A percentile compares a stretch with the other conserved stretches of the same genome.
Evolutionary conservation across 1,140 invertebrate species (phyloP).

Genomic region (Brachionus rotundiformis): DNA sequence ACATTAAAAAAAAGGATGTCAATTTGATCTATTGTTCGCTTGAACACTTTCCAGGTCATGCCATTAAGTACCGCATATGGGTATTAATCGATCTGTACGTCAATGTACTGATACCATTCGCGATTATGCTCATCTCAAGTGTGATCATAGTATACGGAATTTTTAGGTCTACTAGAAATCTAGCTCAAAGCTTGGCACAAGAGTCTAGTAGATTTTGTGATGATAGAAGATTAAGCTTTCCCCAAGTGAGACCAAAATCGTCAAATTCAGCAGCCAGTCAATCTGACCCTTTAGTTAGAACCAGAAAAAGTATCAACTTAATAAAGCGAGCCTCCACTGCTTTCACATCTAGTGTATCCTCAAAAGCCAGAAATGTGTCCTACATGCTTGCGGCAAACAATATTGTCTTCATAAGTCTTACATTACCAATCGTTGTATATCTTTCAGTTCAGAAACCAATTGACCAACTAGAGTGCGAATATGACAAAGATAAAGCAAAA

Average conservation of each 20-base stretch:
- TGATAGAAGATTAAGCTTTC: neutral
- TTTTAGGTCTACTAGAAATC: constrained; percentile 23
- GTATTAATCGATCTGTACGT: constrained; percentile 14
- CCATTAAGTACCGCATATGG: neutral
- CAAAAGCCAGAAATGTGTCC: constrained; percentile 34
- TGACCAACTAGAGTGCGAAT: neutral
- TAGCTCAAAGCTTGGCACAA: constrained; percentile 1
- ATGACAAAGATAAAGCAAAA: neutral
- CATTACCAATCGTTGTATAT: constrained; percentile 47
- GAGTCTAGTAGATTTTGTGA: neutral
- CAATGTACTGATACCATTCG: constrained; percentile 49
- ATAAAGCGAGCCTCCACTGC: neutral
- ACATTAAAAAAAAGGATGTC: neutral
- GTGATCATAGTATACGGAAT: constrained; percentile 21
- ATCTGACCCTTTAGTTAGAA: neutral
- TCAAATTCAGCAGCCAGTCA: neutral
- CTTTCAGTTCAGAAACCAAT: neutral
- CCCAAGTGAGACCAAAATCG: constrained; percentile 9
- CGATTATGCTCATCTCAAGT: constrained; percentile 36
- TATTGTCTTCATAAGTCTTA: constrained; percentile 52
- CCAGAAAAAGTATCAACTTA: neutral
- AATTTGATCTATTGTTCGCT: constrained; percentile 47
- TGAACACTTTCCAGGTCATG: neutral
- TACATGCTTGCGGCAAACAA: constrained; percentile 38
- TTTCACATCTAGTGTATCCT: neutral